phyloP scores from a whole-genome alignment of 2,113 vertebrate genomes.

The Agapornis roseicollis region DNA sequence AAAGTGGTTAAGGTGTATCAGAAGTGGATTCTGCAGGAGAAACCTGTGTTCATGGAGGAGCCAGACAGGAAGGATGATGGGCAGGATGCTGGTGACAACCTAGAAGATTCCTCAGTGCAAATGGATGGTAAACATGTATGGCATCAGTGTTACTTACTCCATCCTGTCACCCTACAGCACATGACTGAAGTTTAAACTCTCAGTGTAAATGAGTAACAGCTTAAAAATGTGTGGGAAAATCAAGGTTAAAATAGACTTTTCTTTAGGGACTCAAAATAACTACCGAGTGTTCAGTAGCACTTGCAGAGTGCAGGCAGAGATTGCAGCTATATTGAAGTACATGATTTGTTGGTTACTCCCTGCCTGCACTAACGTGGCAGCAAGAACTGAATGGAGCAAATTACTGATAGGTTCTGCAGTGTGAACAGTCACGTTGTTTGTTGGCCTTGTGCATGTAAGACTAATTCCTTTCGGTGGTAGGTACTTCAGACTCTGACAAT shows the following conservation, averaged over 20 bases:
- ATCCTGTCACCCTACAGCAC: neutral
- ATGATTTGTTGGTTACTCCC: neutral
- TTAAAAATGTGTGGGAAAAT: neutral
- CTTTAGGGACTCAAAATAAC: neutral
- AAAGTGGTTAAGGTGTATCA: constrained; percentile 96
- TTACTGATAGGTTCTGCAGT: neutral
- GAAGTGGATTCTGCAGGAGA: constrained; percentile 94
- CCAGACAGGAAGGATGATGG: constrained; percentile 78
- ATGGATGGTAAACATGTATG: constrained; percentile 78
- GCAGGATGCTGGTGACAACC: constrained; percentile 73
- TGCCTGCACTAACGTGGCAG: neutral
- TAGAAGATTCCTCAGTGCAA: constrained; percentile 72
- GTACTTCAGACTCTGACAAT: neutral
- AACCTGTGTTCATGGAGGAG: constrained; percentile 92
- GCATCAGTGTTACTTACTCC: neutral
- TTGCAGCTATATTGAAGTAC: neutral
- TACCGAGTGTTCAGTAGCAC: neutral
- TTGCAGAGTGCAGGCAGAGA: neutral
- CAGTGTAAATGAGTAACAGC: neutral
- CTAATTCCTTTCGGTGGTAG: neutral
- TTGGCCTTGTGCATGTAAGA: neutral
- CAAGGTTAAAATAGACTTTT: neutral
- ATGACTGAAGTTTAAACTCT: neutral
- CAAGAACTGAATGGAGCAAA: neutral
- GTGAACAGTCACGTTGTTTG: neutral